Percentiles rank a stretch among this genome's conserved stretches.
Conservation (phyloP, 2,797 vertebrate species). For the Carduelis carduelis region DNA sequence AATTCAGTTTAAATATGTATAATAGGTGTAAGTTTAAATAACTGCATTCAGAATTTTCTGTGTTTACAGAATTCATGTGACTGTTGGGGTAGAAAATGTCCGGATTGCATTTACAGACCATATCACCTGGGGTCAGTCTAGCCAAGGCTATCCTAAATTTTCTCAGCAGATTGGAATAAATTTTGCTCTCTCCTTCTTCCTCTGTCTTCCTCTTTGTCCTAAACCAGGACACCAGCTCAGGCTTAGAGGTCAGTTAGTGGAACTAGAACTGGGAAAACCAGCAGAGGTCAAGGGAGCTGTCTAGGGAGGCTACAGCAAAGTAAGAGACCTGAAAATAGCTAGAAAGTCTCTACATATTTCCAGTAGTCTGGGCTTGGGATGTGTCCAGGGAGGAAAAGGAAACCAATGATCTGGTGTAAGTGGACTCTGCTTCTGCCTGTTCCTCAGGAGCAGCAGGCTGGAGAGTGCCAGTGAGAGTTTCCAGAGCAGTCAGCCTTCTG, state of each 20-base stretch:
- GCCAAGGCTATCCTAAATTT: neutral
- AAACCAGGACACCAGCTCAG: neutral
- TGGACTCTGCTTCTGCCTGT: neutral
- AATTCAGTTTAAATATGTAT: neutral
- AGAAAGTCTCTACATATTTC: neutral
- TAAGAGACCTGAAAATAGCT: neutral
- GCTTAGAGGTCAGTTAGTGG: neutral
- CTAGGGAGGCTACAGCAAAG: neutral
- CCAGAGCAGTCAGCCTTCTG: neutral
- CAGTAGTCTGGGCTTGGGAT: neutral
- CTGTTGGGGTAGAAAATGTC: neutral
- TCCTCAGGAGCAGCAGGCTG: neutral
- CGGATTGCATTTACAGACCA: neutral
- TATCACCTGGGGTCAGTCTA: neutral
- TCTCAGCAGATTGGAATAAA: neutral
- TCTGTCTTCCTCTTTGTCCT: too few species aligned
- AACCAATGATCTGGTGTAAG: neutral
- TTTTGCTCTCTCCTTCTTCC: neutral
- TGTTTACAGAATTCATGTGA: neutral
- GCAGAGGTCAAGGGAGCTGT: neutral
- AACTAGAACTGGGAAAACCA: neutral
- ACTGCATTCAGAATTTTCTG: neutral
- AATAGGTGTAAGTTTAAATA: neutral
- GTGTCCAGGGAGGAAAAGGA: neutral
- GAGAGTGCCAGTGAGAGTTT: neutral